Evolutionary conservation across 2,113 vertebrate species (phyloP).

Genomic region (Salvelinus sp.): DNA sequence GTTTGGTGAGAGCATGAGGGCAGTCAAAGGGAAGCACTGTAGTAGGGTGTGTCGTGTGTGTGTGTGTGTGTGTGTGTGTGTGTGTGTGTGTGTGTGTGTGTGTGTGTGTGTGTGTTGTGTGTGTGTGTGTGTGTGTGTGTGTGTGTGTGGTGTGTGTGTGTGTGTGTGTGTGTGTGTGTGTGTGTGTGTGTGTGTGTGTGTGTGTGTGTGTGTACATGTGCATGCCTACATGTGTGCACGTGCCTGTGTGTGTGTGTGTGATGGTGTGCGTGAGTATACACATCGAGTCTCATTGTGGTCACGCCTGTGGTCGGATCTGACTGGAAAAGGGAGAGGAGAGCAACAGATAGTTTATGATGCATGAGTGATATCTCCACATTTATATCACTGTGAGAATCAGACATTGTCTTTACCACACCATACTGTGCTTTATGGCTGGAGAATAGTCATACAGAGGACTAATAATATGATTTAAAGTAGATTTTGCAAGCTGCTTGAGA

Average conservation of each 20-base stretch:
- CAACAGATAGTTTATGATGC: constrained; percentile 20
- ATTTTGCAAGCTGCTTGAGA: neutral
- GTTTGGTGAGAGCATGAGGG: no score
- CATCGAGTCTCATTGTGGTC: constrained; percentile 14
- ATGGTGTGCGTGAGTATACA: neutral
- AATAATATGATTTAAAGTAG: neutral
- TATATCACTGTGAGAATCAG: neutral
- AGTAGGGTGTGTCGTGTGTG: neutral
- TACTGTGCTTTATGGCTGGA: neutral
- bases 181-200: constrained; percentile 20
- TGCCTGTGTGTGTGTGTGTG: neutral
- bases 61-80: constrained; percentile 16
- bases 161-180: constrained; percentile 20
- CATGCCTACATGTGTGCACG: no score
- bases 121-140: constrained; percentile 21
- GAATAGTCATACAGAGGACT: neutral
- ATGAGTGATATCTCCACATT: constrained; percentile 21
- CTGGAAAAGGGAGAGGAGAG: constrained; percentile 24
- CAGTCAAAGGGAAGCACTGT: no score
- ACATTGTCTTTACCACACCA: neutral
- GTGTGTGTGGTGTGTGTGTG: constrained; percentile 13
- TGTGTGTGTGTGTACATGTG: neutral
- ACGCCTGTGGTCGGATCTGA: constrained; percentile 36
- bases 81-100: constrained; percentile 26
- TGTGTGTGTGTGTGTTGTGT: neutral